Evolutionary conservation across 1,140 invertebrate genomes (phyloP).

Genomic region (Forficula auricularia): DNA sequence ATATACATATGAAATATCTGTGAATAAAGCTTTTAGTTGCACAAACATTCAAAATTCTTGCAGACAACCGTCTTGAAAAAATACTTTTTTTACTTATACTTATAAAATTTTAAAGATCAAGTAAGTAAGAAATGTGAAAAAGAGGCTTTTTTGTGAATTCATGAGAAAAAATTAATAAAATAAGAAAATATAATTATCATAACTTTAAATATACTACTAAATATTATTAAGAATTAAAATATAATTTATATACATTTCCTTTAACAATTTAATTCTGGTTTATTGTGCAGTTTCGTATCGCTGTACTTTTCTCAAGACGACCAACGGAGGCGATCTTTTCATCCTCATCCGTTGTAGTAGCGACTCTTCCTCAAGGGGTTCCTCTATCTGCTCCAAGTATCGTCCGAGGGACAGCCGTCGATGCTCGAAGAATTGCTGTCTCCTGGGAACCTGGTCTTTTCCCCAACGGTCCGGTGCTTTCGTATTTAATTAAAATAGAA

Average conservation of each 20-base stretch:
- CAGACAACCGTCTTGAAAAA: too few species aligned
- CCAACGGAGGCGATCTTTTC: constrained; percentile 57
- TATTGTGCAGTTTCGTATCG: constrained; percentile 60
- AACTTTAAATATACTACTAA: too few species aligned
- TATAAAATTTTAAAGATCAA: too few species aligned
- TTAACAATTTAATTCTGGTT: constrained; percentile 12
- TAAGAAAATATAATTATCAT: too few species aligned
- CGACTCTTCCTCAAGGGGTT: constrained; percentile 50
- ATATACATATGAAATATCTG: too few species aligned
- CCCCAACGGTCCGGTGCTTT: constrained; percentile 70
- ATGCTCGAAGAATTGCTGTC: constrained; percentile 64
- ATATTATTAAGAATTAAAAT: too few species aligned
- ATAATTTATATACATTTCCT: constrained; percentile 1
- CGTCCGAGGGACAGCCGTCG: constrained; percentile 57
- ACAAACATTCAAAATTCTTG: too few species aligned
- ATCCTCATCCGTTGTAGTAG: constrained; percentile 58
- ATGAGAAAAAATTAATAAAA: too few species aligned
- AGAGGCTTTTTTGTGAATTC: too few species aligned
- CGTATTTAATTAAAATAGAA: constrained; percentile 55
- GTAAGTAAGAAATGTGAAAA: too few species aligned
- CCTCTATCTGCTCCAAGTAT: constrained; percentile 54
- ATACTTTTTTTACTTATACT: too few species aligned
- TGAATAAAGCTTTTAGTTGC: too few species aligned
- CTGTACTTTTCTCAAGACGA: constrained; percentile 43
- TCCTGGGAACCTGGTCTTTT: constrained; percentile 74